phyloP scores from a whole-genome alignment of 2,797 vertebrate species.

The Phylloscopus collybita region DNA sequence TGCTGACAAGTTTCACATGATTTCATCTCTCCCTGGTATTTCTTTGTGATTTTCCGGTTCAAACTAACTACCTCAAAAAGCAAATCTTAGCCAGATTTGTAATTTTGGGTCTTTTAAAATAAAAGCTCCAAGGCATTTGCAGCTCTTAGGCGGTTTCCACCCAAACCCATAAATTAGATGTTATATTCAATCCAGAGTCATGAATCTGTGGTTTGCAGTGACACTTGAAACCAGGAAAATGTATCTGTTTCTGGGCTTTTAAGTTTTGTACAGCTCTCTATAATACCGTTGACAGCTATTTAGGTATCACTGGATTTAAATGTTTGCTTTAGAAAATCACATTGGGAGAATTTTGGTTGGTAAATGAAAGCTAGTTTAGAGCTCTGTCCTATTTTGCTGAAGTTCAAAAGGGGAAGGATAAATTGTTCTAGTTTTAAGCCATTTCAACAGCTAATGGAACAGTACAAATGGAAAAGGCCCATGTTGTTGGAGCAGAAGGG shows the following conservation, averaged over 20 bases:
- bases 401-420: conserved; percentile 57
- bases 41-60: neutral
- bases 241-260: conserved; percentile 53
- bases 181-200: conserved; percentile 27
- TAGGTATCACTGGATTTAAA: conserved; percentile 60
- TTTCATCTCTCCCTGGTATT: neutral
- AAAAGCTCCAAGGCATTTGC: conserved; percentile 41
- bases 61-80: neutral
- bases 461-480: conserved; percentile 34
- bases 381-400: conserved; percentile 18
- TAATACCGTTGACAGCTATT: conserved; percentile 44
- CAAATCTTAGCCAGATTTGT: conserved; percentile 4
- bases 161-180: conserved; percentile 50
- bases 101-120: conserved; percentile 17
- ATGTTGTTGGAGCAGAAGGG: conserved; percentile 5
- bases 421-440: conserved; percentile 54
- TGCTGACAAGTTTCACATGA: neutral
- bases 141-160: conserved; percentile 32
- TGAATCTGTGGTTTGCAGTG: conserved; percentile 53
- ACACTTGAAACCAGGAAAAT: conserved; percentile 53
- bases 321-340: conserved; percentile 62
- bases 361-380: conserved; percentile 44
- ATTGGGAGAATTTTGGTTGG: conserved; percentile 51
- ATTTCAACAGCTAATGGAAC: conserved; percentile 46
- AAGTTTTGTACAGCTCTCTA: conserved; percentile 18